Evolutionary conservation across 1,140 invertebrate species (phyloP).

Genomic region (Saxidomus purpurata): DNA sequence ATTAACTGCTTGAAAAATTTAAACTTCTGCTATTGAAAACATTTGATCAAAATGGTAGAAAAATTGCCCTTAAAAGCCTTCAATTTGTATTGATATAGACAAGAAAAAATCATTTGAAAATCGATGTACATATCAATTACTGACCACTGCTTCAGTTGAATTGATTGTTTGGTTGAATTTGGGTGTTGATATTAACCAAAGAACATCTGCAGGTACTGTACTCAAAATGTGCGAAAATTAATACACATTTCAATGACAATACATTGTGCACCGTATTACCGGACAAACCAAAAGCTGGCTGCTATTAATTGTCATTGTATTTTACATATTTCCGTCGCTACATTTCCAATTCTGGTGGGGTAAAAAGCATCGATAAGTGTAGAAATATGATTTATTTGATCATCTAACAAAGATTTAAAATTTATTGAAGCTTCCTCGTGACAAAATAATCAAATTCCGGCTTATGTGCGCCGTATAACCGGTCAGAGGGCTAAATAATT

Average conservation of each 20-base stretch:
- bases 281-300: constrained; percentile 25
- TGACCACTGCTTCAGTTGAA: constrained; percentile 24
- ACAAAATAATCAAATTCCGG: constrained; percentile 18
- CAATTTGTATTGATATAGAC: constrained; percentile 23
- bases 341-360: constrained; percentile 28
- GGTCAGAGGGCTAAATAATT: constrained; percentile 25
- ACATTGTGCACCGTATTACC: no score
- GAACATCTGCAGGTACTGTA: constrained; percentile 31
- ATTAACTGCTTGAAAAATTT: constrained; percentile 21
- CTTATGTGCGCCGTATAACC: constrained; percentile 27
- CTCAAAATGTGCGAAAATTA: not conserved
- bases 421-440: constrained; percentile 31
- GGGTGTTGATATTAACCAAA: constrained; percentile 24
- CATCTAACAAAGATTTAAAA: constrained; percentile 31
- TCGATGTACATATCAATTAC: constrained; percentile 30
- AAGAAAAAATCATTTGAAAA: constrained; percentile 30
- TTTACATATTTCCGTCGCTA: no score
- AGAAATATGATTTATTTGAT: constrained; percentile 34
- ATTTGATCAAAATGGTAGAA: constrained; percentile 27
- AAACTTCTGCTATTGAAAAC: constrained; percentile 22
- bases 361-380: constrained; percentile 16
- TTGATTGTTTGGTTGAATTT: constrained; percentile 29
- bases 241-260: constrained; percentile 23
- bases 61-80: constrained; percentile 24
- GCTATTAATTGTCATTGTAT: constrained; percentile 17